These are phyloP conservation scores for Lamellibrachia luymesi DNA, from an alignment of 1,140 invertebrate genomes.

Conservation along the genomic window DNA sequence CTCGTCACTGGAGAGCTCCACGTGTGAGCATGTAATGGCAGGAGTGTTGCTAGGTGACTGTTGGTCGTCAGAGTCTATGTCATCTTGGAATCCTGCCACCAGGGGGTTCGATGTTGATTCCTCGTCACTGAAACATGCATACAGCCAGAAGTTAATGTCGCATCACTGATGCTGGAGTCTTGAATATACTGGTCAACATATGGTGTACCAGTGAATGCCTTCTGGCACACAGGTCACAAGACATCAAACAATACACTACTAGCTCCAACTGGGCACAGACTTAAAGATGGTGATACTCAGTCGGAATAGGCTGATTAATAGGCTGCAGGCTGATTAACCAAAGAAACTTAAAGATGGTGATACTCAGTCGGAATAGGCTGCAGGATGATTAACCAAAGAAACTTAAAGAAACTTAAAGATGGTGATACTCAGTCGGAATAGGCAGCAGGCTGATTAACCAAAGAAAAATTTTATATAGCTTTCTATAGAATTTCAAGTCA, in stretches of 20 bases:
- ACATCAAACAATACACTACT: neutral
- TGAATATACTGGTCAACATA: neutral
- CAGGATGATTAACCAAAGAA: too few species aligned
- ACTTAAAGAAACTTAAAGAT: too few species aligned
- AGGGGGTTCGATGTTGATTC: conserved; percentile 69
- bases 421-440: too few species aligned
- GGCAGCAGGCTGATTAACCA: too few species aligned
- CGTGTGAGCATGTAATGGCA: conserved; percentile 19
- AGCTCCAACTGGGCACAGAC: too few species aligned
- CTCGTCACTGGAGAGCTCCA: conserved; percentile 46
- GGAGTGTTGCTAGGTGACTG: conserved; percentile 22
- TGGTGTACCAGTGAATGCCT: neutral
- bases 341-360: too few species aligned
- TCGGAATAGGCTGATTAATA: too few species aligned
- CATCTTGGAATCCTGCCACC: conserved; percentile 81
- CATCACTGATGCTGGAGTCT: neutral
- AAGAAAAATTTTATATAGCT: too few species aligned
- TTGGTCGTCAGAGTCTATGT: conserved; percentile 63
- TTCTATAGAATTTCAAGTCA: too few species aligned
- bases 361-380: too few species aligned
- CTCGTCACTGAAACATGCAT: conserved; percentile 12
- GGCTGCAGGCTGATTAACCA: too few species aligned
- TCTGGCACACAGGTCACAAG: neutral
- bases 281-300: too few species aligned
- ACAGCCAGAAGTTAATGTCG: neutral